Evolutionary conservation across 2,888 invertebrate genomes (phyloP).

Genomic region (Acanthosoma haemorrhoidale): DNA sequence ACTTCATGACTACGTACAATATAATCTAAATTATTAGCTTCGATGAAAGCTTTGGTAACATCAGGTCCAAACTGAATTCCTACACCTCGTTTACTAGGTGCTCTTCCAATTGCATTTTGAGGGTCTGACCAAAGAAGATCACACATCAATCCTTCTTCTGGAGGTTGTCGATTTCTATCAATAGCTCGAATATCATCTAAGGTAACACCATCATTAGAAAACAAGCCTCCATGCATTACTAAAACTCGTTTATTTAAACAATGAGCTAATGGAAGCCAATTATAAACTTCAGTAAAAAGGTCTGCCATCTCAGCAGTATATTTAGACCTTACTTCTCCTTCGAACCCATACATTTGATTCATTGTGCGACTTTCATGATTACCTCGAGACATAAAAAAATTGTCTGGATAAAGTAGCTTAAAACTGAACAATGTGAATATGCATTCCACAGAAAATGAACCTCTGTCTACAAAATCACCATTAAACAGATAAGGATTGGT

Average conservation of each 20-base stretch:
- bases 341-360: conserved; percentile 99
- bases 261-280: conserved; percentile 93
- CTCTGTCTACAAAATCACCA: conserved; percentile 98
- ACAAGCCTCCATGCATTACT: conserved; percentile 95
- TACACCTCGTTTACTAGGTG: conserved; percentile 93
- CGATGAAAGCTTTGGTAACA: conserved; percentile 80
- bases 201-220: conserved; percentile 88
- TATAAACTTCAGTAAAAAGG: conserved; percentile 97
- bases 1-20: conserved; percentile 96
- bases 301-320: conserved; percentile 93
- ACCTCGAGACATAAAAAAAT: conserved; percentile 98
- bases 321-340: conserved; percentile 95
- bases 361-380: conserved; percentile 97
- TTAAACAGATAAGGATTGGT: conserved; percentile 97
- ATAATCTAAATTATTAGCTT: conserved; percentile 83
- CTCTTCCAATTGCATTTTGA: conserved; percentile 78
- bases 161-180: conserved; percentile 92
- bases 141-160: conserved; percentile 79
- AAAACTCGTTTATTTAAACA: conserved; percentile 81
- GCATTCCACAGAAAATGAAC: conserved; percentile 98
- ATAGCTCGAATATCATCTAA: conserved; percentile 83
- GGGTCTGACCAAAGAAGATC: conserved; percentile 99
- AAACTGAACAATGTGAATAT: conserved; percentile 96
- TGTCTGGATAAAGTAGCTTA: conserved; percentile 90
- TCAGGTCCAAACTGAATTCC: conserved; percentile 99